Evolutionary conservation across 23 tunicate species (phyloP), one percentile per base, ranked within the genome.

Genomic region (Phallusia fumigata): DNA sequence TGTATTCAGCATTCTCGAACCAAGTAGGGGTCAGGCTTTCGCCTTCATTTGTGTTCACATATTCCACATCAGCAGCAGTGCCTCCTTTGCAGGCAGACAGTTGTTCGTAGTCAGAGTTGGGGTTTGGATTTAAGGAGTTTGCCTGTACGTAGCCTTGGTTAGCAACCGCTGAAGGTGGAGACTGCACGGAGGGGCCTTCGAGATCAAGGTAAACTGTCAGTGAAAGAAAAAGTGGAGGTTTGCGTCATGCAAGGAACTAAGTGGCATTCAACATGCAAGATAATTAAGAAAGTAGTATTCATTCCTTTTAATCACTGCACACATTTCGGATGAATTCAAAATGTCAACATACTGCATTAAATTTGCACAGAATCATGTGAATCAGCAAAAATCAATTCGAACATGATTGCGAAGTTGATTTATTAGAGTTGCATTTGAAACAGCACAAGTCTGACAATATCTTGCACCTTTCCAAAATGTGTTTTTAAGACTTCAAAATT

Each of bases 1-100:
- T 86, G 81, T 91, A 91, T 35, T 91, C 96, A 34, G 87, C 96
- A 44, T 91, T 91, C 0, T 74, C 81, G 58, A 86, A 91, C 78
- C 77, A 86, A 21, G 80, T 77, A 0, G 88, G 82, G 16, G 36
- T 53, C 22, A 26, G 65, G 22, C 77, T 65, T 21, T 47, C 79
- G 19, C 73, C 84, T 30, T 49, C 83, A 33, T 36, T 34, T 5
- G 84, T 80, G 80, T 86, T 86, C 53, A 86, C 84, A 64, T 80
- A 77, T 1, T 89, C 93, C 22, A 15, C 49, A 50, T 74, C 52
- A 18, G 75, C 84, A 28, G 33, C 30, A 40, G 8, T 40, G 24
- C 32, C 52, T 0, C 31, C 83, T 22, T 30, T 36, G 81, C 75
- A 84, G 16, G 79, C 75, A 2, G 90, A 78, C 31, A 75, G 85